Base-by-base conservation (phyloP, 2,113 vertebrate species). In the Solea solea region DNA sequence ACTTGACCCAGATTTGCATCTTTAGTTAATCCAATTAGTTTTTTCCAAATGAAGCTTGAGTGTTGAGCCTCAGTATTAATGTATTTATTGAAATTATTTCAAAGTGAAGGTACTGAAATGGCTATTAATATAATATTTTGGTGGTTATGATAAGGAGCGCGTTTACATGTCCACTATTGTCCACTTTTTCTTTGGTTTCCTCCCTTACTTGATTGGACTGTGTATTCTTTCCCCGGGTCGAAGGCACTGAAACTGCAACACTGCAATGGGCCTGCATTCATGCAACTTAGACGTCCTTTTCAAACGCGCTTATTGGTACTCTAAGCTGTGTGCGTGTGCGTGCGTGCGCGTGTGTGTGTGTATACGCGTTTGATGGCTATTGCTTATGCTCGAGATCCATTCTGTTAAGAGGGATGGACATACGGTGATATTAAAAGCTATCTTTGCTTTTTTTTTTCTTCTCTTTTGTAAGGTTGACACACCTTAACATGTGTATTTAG, bases 341-440 rank as follows among this genome's bases (percentile, higher is more conserved):
- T 57, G n/a, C n/a, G 72, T 76, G 73, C 55, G 48, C 25, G 52
- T 59, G 58, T 69, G 71, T 56, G 64, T 57, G 65, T 34, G 34
- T 34, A 21, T 60, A 81, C 78, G 87, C 77, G 86, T 84, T 86
- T 88, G 64, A 85, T 72, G 72, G 83, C 74, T 82, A 58, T 81
- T 86, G 85, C 78, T 90, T 85, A 76, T 69, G 86, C 87, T 91
- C 88, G 80, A 89, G 83, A 75, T 90, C 88, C 78, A 73, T 83
- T 78, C 82, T 82, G 78, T 83, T 49, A 70, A 69, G 70, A 80
- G 75, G 85, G 76, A 86, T 88, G 86, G 83, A 78, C 56, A 52
- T 72, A 54, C 74, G 76, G 76, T 88, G 72, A 83, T 85, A 87
- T 86, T 89, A 86, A 91, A 93, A 88, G 85, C 86, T 89, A 76